phyloP scores from a whole-genome alignment of 2,113 vertebrate genomes.

The Uropsilus gracilis region DNA sequence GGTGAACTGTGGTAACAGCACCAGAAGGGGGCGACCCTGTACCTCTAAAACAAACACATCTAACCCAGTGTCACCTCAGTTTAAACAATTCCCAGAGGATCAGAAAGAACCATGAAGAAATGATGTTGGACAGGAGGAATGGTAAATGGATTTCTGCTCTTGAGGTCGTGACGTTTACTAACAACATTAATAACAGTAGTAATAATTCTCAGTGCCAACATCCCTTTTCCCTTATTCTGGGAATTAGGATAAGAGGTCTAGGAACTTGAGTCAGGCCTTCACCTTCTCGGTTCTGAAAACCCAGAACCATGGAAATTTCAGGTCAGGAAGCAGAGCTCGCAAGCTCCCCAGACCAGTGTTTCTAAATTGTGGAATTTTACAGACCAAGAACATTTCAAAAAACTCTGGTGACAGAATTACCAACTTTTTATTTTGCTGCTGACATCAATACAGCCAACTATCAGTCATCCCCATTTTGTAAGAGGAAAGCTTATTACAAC shows the following conservation, averaged over 20 bases:
- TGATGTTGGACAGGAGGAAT: background rate
- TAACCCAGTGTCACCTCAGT: no score
- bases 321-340: background rate
- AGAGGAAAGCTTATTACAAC: conserved; percentile 17
- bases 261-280: conserved; percentile 5
- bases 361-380: conserved; percentile 16
- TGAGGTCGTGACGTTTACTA: background rate
- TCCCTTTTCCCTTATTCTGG: background rate
- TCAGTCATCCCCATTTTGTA: background rate
- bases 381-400: background rate
- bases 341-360: background rate
- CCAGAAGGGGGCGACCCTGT: no score
- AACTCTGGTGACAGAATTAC: background rate
- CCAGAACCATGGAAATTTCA: background rate
- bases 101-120: conserved; percentile 25
- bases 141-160: background rate
- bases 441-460: background rate
- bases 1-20: no score
- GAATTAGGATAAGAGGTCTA: background rate
- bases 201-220: background rate
- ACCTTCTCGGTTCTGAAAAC: background rate
- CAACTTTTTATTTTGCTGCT: conserved; percentile 46
- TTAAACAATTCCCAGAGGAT: background rate
- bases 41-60: no score
- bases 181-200: background rate